These are phyloP conservation scores for Okamejei kenojei DNA, from an alignment of 2,797 vertebrate species.

Conservation along the genomic window DNA sequence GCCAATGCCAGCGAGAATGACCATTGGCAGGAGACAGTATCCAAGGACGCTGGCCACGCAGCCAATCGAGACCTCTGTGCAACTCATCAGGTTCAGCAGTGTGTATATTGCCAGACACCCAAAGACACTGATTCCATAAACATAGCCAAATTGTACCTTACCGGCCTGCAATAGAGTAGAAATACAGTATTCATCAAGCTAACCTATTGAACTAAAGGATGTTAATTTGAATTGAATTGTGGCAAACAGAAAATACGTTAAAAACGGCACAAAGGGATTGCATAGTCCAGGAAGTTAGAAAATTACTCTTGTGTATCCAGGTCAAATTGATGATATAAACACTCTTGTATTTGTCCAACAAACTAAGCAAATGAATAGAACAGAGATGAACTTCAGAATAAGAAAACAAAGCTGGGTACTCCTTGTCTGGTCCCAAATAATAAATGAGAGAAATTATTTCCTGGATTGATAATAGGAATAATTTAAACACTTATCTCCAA, in stretches of 20 bases:
- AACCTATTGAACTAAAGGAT: background rate
- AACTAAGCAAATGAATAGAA: background rate
- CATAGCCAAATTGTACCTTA: conserved; percentile 70
- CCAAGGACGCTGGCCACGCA: conserved; percentile 75
- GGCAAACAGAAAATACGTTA: background rate
- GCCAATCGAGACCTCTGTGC: conserved; percentile 59
- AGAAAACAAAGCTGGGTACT: background rate
- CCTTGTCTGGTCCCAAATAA: background rate
- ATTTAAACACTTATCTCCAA: background rate
- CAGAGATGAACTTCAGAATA: background rate
- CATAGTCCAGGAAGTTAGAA: background rate
- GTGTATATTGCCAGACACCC: conserved; percentile 64
- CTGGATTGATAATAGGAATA: background rate
- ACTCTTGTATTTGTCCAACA: background rate
- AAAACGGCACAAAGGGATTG: background rate
- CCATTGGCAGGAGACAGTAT: conserved; percentile 73
- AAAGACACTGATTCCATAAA: conserved; percentile 66
- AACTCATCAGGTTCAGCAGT: conserved; percentile 70
- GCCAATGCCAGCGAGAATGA: conserved; percentile 62
- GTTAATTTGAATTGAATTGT: background rate
- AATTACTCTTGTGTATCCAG: background rate
- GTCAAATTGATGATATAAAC: background rate
- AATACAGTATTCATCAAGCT: background rate
- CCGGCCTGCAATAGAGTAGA: conserved; percentile 59
- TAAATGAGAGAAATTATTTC: background rate